Conservation (phyloP, 2,797 vertebrate species). For the Scolopax rusticola region DNA sequence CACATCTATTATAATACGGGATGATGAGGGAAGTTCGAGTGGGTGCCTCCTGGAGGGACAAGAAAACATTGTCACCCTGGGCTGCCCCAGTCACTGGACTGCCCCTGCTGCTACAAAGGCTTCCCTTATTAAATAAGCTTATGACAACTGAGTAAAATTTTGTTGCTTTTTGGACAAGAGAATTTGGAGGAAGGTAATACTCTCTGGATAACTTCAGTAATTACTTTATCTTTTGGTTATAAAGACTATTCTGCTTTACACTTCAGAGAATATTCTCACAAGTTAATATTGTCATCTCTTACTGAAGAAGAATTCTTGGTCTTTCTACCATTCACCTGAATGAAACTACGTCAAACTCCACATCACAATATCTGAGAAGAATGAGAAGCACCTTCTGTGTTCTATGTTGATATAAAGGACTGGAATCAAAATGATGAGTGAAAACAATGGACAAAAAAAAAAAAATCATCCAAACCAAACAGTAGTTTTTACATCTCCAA, state of each 20-base stretch:
- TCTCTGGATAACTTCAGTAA: background rate
- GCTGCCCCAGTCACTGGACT: background rate
- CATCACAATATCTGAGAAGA: background rate
- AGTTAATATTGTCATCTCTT: background rate
- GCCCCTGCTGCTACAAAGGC: background rate
- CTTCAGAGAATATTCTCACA: background rate
- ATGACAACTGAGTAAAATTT: background rate
- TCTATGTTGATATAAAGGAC: background rate
- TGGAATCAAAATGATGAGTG: background rate
- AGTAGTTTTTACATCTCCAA: background rate
- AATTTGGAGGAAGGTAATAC: background rate
- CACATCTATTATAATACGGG: background rate
- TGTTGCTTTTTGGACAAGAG: background rate
- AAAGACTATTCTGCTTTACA: background rate
- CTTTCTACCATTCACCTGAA: background rate
- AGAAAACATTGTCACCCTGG: background rate
- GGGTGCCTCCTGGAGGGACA: background rate
- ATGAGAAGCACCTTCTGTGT: background rate
- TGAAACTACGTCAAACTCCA: background rate
- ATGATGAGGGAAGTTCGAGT: background rate
- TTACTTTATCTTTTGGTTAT: background rate
- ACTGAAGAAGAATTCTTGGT: background rate
- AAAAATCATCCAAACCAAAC: background rate
- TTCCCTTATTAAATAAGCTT: background rate
- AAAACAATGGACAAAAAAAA: background rate